Evolutionary conservation across 2,888 invertebrate species (phyloP).

Genomic region (Aricia artaxerxes): DNA sequence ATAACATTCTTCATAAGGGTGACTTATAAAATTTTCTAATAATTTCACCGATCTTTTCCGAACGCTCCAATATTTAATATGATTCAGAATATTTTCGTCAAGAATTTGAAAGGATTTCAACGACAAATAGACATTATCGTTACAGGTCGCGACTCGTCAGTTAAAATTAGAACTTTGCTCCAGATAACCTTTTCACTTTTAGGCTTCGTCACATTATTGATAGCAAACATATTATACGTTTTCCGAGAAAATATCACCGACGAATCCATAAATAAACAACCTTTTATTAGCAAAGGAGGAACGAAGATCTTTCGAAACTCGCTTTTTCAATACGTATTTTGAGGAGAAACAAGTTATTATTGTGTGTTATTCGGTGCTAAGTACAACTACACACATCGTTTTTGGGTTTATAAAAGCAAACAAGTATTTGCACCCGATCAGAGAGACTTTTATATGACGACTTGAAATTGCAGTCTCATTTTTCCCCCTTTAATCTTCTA

Average conservation of each 20-base stretch:
- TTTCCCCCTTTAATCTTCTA: too few relatives aligned
- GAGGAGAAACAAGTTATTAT: background rate
- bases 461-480: background rate
- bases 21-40: background rate
- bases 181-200: conserved; percentile 15
- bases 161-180: background rate
- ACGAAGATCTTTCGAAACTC: background rate
- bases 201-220: conserved; percentile 9
- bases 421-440: background rate
- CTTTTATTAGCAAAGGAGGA: conserved; percentile 7
- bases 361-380: background rate
- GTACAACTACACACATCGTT: background rate
- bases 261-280: conserved; percentile 1
- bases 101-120: background rate
- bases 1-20: background rate
- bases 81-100: background rate
- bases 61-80: background rate
- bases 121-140: background rate
- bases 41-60: background rate
- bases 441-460: background rate
- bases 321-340: conserved; percentile 15
- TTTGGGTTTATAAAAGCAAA: background rate
- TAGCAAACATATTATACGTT: background rate
- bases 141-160: background rate
- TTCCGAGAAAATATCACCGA: conserved; percentile 3